Base-by-base conservation (phyloP, 2,113 vertebrate genomes). In the Murina feae region DNA sequence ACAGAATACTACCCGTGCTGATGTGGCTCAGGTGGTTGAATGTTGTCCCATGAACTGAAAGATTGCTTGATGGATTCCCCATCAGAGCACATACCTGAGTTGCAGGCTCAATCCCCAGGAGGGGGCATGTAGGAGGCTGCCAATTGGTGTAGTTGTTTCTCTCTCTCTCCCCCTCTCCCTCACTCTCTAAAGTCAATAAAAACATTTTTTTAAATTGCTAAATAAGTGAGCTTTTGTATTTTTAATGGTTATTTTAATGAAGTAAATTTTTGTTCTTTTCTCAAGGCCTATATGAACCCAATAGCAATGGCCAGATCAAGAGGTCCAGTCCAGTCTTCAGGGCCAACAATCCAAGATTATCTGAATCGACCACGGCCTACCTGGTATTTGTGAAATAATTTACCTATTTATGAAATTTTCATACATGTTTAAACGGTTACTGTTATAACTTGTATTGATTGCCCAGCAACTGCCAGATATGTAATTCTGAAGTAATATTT, bases 321-420 rank as follows among this genome's bases (percentile, higher is more conserved):
- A 94, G 99, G 99, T 88, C 99, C 99, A 53, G 90, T 98, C 58
- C 98, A 98, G 69, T 98, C 98, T 91, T 98, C 99, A 0, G 99
- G 99, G 76, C 99, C 99, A 90, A 99, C 99, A 23, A 99, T 99
- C 96, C 99, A 99, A 96, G 99, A 99, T 98, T 99, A 99, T 97
- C 97, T 99, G 97, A 99, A 99, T 97, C 99, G 99, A 98, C 99
- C 99, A 92, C 98, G 99, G 78, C 99, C 99, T 95, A 99, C 99
- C 96, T 99, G 99, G 99, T 99, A 98, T 98, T 98, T 95, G 42
- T 91, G n/a, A 74, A 90, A 96, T 21, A 65, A 12, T 95, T 94
- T 94, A 91, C 12, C 20, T 80, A 11, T 42, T 93, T 82, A 35
- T 83, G 80, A 94, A 32, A 23, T 69, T 96, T 80, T 86, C 13